Evolutionary conservation across 2,888 invertebrate species (phyloP), one percentile per base, ranked within the genome.

Genomic region (Chymomyza amoena): DNA sequence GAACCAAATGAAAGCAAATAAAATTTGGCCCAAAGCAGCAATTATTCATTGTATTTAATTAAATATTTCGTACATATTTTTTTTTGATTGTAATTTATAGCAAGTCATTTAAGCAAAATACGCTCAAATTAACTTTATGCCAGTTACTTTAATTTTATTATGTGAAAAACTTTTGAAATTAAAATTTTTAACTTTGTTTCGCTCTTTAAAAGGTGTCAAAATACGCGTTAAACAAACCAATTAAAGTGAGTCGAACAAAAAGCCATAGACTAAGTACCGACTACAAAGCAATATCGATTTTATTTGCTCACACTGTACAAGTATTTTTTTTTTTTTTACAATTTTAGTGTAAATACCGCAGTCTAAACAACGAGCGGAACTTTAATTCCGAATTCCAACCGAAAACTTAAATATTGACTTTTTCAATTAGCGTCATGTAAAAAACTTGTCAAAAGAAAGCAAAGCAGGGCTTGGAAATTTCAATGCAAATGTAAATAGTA

Each of bases 401-500:
- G 20, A 60, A 72, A 74, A 68, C 68, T 69, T 68, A 75, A 83
- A 81, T 83, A 87, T 87, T 88, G 87, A 76, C 73, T 72, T 56
- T 66, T 78, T 74, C 88, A 87, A 87, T 87, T 87, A 87, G 88
- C 85, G 85, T 67, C 69, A 74, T 76, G 85, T 83, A 73, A 76
- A 84, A 83, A 72, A 64, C 57, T 18, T 10, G 57, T 69, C 36
- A 18, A 28, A 52, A 78, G 76, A 81, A 81, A 83, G 79, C 77
- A 68, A 67, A 62, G 72, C 62, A 54, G 13, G 5, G 50, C 6
- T 15, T 57, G 20, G 28, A 39, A 15, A 25, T 56, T 45, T 7
- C 45, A 64, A 28, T 32, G 45, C 18, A n/a, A 57, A 57, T 39
- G 51, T n/a, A 57, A 20, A 57, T 7, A 54, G 25, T 25, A 16